phyloP scores from a whole-genome alignment of 2,888 invertebrate genomes.

The Drosophila kokeensis region DNA sequence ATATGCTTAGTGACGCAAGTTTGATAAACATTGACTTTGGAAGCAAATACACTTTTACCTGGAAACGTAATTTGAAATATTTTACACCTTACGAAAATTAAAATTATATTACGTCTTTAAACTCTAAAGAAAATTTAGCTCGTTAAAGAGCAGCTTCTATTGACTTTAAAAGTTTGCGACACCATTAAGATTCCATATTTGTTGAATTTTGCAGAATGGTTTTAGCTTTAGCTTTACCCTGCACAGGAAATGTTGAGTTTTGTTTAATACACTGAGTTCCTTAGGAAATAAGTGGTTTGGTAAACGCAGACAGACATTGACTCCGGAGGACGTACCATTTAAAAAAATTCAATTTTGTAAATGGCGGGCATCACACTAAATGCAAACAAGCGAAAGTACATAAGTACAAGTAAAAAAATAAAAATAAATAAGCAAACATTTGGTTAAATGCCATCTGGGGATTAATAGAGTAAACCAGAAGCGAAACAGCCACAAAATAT shows the following conservation, averaged over 20 bases:
- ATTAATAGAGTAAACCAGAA: conserved; percentile 60
- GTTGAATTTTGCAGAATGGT: not conserved
- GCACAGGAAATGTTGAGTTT: not conserved
- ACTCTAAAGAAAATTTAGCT: not conserved
- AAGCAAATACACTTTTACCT: not conserved
- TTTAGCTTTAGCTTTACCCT: not conserved
- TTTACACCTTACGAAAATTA: not conserved
- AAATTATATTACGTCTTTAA: not conserved
- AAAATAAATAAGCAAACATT: conserved; percentile 44
- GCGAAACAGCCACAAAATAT: conserved; percentile 47
- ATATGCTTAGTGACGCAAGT: not conserved
- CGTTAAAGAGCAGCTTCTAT: not conserved
- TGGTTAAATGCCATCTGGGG: conserved; percentile 65
- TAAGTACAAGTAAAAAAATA: conserved; percentile 8
- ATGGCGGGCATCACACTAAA: conserved; percentile 57
- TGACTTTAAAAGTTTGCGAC: not conserved
- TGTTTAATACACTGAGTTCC: not conserved
- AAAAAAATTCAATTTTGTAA: conserved; percentile 67
- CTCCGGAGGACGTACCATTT: not conserved
- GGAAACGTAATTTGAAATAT: not conserved
- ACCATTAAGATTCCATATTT: not conserved
- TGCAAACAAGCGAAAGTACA: conserved; percentile 37
- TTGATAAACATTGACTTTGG: not conserved
- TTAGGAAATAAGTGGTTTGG: not conserved
- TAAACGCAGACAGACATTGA: not conserved